Percentiles rank a stretch among this genome's conserved stretches.
phyloP scores from a whole-genome alignment of 2,113 vertebrate species.

The Poeciliopsis prolifica region DNA sequence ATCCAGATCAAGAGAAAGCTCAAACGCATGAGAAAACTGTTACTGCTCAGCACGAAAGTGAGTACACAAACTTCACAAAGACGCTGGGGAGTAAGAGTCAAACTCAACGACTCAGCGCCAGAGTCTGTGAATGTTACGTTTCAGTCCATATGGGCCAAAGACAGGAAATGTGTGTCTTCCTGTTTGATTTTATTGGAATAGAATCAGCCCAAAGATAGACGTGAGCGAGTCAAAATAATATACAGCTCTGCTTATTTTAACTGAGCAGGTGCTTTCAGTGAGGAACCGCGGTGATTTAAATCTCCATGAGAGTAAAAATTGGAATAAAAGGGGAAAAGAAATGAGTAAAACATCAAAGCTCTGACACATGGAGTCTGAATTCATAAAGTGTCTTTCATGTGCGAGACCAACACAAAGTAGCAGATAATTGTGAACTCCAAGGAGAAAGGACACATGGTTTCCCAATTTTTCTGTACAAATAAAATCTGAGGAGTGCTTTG shows the following conservation, averaged over 20 bases:
- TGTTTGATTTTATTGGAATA: slow-evolving; percentile 68
- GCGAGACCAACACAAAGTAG: neutral
- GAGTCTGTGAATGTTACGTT: slow-evolving; percentile 36
- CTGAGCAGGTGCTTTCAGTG: slow-evolving; percentile 74
- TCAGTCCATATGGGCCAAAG: slow-evolving; percentile 40
- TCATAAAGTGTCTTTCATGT: slow-evolving; percentile 33
- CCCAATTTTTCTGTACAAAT: neutral
- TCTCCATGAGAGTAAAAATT: slow-evolving; percentile 18
- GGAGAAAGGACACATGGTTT: neutral
- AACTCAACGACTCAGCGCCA: slow-evolving; percentile 38
- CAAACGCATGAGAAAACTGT: slow-evolving; percentile 54
- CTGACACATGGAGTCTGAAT: slow-evolving; percentile 58
- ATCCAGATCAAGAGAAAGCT: slow-evolving; percentile 65
- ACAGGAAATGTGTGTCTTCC: slow-evolving; percentile 55
- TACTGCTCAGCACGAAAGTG: slow-evolving; percentile 38
- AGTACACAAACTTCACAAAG: slow-evolving; percentile 36
- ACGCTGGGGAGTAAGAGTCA: slow-evolving; percentile 18
- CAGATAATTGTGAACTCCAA: neutral
- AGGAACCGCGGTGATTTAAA: slow-evolving; percentile 50
- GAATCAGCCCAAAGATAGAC: slow-evolving; percentile 51
- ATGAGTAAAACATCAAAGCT: slow-evolving; percentile 70
- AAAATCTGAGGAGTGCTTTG: neutral
- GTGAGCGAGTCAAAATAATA: slow-evolving; percentile 50
- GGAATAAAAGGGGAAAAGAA: slow-evolving; percentile 23
- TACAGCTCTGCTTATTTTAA: slow-evolving; percentile 64